Evolutionary conservation across 2,797 vertebrate species (phyloP).

Genomic region (Anniella stebbinsi): DNA sequence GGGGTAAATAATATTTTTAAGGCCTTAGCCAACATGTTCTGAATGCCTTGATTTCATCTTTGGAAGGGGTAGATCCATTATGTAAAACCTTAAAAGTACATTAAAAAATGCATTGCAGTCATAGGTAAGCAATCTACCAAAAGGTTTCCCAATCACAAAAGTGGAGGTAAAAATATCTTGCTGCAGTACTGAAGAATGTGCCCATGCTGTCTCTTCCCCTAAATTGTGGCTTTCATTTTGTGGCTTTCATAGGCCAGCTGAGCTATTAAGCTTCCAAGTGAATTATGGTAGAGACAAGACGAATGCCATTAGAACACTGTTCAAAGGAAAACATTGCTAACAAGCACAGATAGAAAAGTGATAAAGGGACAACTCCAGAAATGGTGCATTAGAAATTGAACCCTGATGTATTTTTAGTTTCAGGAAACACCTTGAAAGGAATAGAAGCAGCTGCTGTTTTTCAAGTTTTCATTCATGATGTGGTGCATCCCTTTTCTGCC

Average conservation of each 20-base stretch:
- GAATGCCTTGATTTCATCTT: not conserved
- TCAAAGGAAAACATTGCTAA: not conserved
- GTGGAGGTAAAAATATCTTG: constrained; percentile 20
- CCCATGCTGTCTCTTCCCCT: not conserved
- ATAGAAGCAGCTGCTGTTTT: not conserved
- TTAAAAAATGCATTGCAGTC: constrained; percentile 1
- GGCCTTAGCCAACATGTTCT: not conserved
- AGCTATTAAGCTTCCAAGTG: not conserved
- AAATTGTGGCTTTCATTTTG: constrained; percentile 14
- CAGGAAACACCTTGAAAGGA: constrained; percentile 14
- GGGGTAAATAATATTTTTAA: not conserved
- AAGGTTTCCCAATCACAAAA: constrained; percentile 27
- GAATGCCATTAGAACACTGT: constrained; percentile 4
- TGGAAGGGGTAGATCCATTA: not conserved
- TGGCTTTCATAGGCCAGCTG: not conserved
- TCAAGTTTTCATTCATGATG: not conserved
- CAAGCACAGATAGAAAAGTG: constrained; percentile 9
- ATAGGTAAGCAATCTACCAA: not conserved
- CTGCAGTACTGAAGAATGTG: not conserved
- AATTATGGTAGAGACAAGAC: not conserved
- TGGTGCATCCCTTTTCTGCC: not conserved
- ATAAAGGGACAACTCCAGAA: not conserved
- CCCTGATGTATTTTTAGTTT: constrained; percentile 9
- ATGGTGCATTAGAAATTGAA: not conserved
- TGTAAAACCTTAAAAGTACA: not conserved